Base-by-base conservation (phyloP, 2,797 vertebrate species). In the Malurus leucopterus region DNA sequence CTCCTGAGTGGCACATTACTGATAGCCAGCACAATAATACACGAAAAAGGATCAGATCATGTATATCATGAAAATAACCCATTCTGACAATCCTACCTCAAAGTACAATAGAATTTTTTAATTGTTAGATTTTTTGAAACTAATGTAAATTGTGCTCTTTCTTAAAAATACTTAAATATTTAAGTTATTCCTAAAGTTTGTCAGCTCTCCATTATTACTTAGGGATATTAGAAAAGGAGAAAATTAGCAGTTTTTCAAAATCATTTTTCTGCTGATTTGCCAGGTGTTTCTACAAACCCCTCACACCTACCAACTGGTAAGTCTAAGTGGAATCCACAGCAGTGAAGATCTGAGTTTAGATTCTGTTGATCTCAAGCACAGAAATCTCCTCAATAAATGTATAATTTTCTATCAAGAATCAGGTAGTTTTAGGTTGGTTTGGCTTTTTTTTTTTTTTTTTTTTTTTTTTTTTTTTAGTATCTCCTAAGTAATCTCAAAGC, bases 231-330 rank as follows among this genome's bases (percentile, higher is more conserved):
- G 18, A 46, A 86, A 84, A 44, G 2, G 9, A 36, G 7, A 49
- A 95, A 96, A 96, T 96, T 89, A 97, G 94, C 81, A 90, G 78
- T 90, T 96, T 94, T 96, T 95, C 89, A 92, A 96, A 97, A 95
- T 97, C 94, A 96, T 95, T 97, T 97, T 96, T 91, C 91, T 92
- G 80, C 94, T 97, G 95, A 96, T 96, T 96, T 96, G 54, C 94
- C 90, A 96, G 91, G 93, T 96, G 90, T 96, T 97, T 95, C 93
- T 95, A 93, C 92, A 96, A 96, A 92, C 61, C 73, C 53, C 78
- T 86, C 57, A 70, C 82, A 93, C 87, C 94, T 96, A 72, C 84
- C 78, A 95, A 91, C 89, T 95, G 81, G 57, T 95, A 95, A 76
- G n/a, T 59, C 87, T 94, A 65, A 95, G 86, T 91, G 64, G n/a